A percentile compares a stretch with the other conserved stretches of the same genome.
phyloP scores from a whole-genome alignment of 2,888 invertebrate genomes.

The Drosophila vallismaia region DNA sequence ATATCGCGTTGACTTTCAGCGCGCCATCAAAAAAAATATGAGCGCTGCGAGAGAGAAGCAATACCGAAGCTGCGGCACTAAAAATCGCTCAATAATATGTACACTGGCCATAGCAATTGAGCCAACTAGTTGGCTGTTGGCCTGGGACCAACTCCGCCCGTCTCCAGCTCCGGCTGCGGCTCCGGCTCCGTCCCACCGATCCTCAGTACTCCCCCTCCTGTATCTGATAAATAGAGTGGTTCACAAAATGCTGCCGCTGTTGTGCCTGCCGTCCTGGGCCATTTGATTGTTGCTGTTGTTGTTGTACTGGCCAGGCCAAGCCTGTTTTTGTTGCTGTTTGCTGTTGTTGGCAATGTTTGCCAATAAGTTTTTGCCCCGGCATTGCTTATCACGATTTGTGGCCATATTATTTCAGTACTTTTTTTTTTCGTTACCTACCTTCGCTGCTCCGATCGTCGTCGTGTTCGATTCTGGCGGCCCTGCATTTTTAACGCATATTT shows the following conservation, averaged over 20 bases:
- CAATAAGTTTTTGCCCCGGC: slow-evolving; percentile 65
- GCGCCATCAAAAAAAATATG: slow-evolving; percentile 81
- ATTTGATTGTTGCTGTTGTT: slow-evolving; percentile 59
- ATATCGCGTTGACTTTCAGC: slow-evolving; percentile 69
- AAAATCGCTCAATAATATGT: slow-evolving; percentile 80
- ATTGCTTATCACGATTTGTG: slow-evolving; percentile 78
- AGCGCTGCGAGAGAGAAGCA: slow-evolving; percentile 51
- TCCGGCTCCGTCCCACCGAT: neutral
- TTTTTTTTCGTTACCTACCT: slow-evolving; percentile 6
- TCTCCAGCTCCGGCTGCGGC: slow-evolving; percentile 2
- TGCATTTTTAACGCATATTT: slow-evolving; percentile 77
- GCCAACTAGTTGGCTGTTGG: slow-evolving; percentile 71
- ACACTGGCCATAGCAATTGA: slow-evolving; percentile 76
- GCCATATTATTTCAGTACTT: slow-evolving; percentile 76
- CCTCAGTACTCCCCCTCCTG: slow-evolving; percentile 42
- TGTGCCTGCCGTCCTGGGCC: slow-evolving; percentile 67
- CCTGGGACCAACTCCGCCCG: slow-evolving; percentile 25
- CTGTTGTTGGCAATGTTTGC: slow-evolving; percentile 62
- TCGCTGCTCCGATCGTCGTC: slow-evolving; percentile 46
- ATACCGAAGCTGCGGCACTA: slow-evolving; percentile 50
- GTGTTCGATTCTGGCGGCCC: slow-evolving; percentile 72
- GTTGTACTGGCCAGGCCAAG: slow-evolving; percentile 62
- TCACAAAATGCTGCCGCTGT: slow-evolving; percentile 79
- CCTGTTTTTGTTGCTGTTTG: slow-evolving; percentile 69
- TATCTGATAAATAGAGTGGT: slow-evolving; percentile 81